Conservation (phyloP, 2,888 invertebrate species). For the Ellobium chinense region DNA sequence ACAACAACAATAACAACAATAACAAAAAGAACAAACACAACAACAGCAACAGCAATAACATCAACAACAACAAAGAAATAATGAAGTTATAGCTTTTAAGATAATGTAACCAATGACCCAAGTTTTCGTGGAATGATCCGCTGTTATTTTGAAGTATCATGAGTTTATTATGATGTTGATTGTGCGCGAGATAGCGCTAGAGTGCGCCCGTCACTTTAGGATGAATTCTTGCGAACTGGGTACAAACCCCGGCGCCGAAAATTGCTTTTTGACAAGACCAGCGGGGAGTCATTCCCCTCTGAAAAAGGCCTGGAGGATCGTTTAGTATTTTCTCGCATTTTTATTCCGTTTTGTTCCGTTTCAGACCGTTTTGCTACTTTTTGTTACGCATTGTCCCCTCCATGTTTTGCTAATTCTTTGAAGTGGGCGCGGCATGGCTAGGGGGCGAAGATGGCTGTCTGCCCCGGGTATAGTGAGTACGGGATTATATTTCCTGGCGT, state of each 20-base stretch:
- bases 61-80: no score
- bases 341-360: constrained; percentile 16
- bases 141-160: neutral
- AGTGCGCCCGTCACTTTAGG: constrained; percentile 16
- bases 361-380: constrained; percentile 8
- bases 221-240: constrained; percentile 26
- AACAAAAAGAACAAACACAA: no score
- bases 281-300: constrained; percentile 16
- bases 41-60: no score
- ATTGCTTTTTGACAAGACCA: constrained; percentile 41
- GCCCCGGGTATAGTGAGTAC: neutral
- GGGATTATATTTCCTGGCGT: constrained; percentile 31
- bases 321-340: constrained; percentile 35
- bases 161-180: neutral
- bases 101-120: no score
- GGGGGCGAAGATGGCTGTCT: neutral
- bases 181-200: constrained; percentile 13
- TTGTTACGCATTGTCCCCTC: constrained; percentile 13
- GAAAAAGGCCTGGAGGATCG: constrained; percentile 25
- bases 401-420: constrained; percentile 33
- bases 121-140: no score
- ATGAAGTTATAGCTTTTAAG: no score
- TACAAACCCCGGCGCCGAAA: constrained; percentile 8
- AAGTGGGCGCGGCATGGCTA: neutral
- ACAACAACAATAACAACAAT: no score